Percentiles rank a stretch among this genome's conserved stretches.
Conservation (phyloP, 2,888 invertebrate species). For the Dryobota labecula region DNA sequence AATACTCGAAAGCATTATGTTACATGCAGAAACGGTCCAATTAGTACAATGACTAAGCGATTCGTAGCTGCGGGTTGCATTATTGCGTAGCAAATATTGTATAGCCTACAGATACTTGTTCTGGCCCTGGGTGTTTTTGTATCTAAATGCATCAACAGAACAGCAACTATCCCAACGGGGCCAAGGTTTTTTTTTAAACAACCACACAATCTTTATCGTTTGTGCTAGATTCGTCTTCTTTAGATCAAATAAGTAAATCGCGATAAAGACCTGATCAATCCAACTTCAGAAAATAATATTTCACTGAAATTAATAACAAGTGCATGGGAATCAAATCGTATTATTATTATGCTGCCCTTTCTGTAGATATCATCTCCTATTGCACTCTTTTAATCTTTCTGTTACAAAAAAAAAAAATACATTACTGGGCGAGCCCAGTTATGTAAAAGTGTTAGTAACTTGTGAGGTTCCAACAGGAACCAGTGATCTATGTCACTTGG, state of each 20-base stretch:
- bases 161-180: background rate
- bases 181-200: background rate
- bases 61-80: background rate
- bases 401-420: background rate
- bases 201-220: background rate
- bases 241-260: background rate
- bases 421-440: background rate
- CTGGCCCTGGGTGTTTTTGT: background rate
- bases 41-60: background rate
- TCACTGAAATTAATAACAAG: background rate
- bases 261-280: background rate
- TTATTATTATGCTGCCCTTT: slow-evolving; percentile 1
- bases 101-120: background rate
- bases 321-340: background rate
- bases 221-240: background rate
- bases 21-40: slow-evolving; percentile 5
- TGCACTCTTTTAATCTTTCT: background rate
- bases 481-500: background rate
- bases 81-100: background rate
- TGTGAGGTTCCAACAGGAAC: background rate
- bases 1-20: slow-evolving; percentile 1
- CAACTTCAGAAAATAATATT: background rate
- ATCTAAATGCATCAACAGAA: background rate
- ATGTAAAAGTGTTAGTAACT: background rate
- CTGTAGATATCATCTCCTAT: background rate